phyloP scores from a whole-genome alignment of 2,797 vertebrate genomes.

The Uromys caudimaculatus region DNA sequence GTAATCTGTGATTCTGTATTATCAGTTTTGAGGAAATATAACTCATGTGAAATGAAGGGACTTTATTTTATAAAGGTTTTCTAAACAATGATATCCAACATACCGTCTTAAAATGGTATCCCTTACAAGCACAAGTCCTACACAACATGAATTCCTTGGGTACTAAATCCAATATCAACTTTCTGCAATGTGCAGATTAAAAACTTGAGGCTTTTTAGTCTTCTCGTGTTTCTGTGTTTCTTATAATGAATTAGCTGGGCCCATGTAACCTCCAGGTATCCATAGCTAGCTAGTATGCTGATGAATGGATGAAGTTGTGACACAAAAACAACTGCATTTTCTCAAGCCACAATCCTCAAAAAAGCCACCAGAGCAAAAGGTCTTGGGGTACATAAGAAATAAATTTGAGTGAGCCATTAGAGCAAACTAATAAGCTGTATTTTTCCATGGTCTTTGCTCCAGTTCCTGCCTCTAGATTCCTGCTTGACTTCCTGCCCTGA shows the following conservation, averaged over 20 bases:
- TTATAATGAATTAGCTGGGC: neutral
- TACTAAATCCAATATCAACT: neutral
- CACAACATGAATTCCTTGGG: neutral
- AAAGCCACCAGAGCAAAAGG: neutral
- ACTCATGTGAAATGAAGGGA: neutral
- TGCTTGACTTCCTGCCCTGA: neutral
- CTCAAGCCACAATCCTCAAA: neutral
- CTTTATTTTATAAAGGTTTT: neutral
- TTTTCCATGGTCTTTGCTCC: neutral
- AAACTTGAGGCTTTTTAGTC: neutral
- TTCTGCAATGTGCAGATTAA: neutral
- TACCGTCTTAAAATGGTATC: neutral
- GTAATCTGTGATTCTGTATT: neutral
- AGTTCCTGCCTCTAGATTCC: neutral
- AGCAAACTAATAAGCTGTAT: neutral
- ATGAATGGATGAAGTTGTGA: neutral
- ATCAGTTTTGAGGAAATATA: neutral
- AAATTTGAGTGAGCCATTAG: neutral
- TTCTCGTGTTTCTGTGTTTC: neutral
- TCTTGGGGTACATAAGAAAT: neutral
- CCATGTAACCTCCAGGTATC: neutral
- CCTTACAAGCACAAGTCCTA: neutral
- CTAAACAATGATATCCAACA: neutral
- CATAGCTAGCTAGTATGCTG: neutral
- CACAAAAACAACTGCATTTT: neutral